Evolutionary conservation across 2,888 invertebrate species (phyloP).

Genomic region (Lottia gigantea): DNA sequence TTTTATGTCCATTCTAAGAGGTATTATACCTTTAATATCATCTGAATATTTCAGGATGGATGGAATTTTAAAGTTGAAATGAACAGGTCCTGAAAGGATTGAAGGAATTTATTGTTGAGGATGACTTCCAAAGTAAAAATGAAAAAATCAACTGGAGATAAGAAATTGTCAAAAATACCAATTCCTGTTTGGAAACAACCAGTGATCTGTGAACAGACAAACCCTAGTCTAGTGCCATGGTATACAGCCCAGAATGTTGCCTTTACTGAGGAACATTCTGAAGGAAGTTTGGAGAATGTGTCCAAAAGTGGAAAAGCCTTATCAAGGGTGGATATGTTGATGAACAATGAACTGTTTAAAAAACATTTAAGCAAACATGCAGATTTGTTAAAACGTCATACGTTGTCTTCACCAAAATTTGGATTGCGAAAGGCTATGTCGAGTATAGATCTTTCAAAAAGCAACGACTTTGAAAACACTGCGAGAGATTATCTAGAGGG

Average conservation of each 20-base stretch:
- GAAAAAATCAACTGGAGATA: neutral
- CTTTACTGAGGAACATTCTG: no score
- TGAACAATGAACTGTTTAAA: conserved; percentile 47
- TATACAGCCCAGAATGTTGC: no score
- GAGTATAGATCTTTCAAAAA: conserved; percentile 41
- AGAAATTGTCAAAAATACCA: neutral
- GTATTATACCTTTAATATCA: no score
- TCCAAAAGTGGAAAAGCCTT: neutral
- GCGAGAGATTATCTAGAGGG: neutral
- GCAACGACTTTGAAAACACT: neutral
- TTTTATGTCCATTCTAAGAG: no score
- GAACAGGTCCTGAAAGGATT: no score
- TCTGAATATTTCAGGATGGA: no score
- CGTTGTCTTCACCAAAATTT: conserved; percentile 8
- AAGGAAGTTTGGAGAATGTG: no score
- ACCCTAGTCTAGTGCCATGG: no score
- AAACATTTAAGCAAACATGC: conserved; percentile 48
- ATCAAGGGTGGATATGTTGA: conserved; percentile 45
- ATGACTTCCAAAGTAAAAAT: neutral
- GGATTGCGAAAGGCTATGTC: conserved; percentile 48
- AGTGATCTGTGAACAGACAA: no score
- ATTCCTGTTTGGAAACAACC: neutral
- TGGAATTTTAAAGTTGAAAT: no score
- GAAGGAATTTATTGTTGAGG: neutral
- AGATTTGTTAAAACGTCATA: conserved; percentile 31